phyloP scores from a whole-genome alignment of 2,797 vertebrate species.

The Acrossocheilus wenchowensis region DNA sequence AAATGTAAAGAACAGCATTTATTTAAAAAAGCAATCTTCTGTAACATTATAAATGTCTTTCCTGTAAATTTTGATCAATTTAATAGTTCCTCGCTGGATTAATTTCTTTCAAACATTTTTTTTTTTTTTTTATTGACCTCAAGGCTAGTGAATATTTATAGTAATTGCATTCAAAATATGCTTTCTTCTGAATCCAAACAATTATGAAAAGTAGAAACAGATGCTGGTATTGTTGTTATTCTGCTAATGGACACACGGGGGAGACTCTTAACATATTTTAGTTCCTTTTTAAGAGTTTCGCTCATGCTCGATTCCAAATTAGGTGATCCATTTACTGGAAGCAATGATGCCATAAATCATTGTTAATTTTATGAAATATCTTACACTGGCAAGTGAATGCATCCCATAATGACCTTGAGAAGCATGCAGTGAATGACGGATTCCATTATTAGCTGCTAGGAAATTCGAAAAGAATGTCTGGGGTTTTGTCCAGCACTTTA shows the following conservation, averaged over 20 bases:
- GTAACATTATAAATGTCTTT: not conserved
- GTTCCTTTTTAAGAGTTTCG: not conserved
- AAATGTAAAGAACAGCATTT: not conserved
- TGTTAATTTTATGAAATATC: not conserved
- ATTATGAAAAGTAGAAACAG: not conserved
- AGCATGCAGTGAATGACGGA: not conserved
- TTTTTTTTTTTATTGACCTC: not conserved
- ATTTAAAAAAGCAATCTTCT: not conserved
- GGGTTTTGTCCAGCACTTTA: not conserved
- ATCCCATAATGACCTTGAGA: not conserved
- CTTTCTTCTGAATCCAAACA: not conserved
- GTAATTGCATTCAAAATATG: not conserved
- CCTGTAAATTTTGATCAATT: not conserved
- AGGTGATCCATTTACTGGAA: not conserved
- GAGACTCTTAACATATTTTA: constrained; percentile 43
- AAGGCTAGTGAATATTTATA: not conserved
- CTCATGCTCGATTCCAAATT: constrained; percentile 3
- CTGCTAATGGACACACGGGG: constrained; percentile 58
- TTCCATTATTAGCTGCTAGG: constrained; percentile 1
- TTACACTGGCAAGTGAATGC: not conserved
- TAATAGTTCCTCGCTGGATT: not conserved
- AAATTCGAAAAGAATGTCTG: constrained; percentile 26
- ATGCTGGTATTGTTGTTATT: constrained; percentile 20
- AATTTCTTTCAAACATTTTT: not conserved
- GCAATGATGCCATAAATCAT: not conserved